A percentile compares a stretch with the other conserved stretches of the same genome.
Evolutionary conservation across 2,888 invertebrate species (phyloP).

Genomic region (Andrena minutula): DNA sequence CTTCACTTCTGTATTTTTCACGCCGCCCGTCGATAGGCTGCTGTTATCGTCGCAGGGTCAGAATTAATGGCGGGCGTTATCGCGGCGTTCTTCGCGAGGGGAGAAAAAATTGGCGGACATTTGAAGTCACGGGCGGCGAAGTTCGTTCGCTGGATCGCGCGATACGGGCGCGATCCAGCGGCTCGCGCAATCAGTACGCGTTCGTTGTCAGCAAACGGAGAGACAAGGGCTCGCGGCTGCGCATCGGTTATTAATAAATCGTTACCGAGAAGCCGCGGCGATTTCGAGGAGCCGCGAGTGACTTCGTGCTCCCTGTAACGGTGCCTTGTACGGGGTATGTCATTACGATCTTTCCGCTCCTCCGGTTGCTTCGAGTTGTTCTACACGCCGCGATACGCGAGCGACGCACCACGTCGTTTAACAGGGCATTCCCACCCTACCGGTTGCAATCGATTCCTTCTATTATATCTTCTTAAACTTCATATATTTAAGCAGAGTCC

Average conservation of each 20-base stretch:
- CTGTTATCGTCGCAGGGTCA: slow-evolving; percentile 28
- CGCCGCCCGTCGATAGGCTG: background rate
- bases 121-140: slow-evolving; percentile 38
- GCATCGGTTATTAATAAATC: slow-evolving; percentile 64
- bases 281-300: slow-evolving; percentile 27
- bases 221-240: slow-evolving; percentile 18
- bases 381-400: slow-evolving; percentile 43
- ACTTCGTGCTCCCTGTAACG: slow-evolving; percentile 19
- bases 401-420: too few relatives aligned
- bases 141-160: background rate
- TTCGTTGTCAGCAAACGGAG: slow-evolving; percentile 47
- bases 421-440: too few relatives aligned
- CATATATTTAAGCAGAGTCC: too few relatives aligned
- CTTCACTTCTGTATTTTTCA: background rate
- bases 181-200: slow-evolving; percentile 25
- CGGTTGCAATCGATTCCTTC: too few relatives aligned
- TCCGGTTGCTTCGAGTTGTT: slow-evolving; percentile 43
- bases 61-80: slow-evolving; percentile 24
- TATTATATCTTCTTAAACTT: too few relatives aligned
- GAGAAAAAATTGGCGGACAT: slow-evolving; percentile 37
- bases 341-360: slow-evolving; percentile 22
- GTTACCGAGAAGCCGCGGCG: slow-evolving; percentile 49
- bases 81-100: background rate
- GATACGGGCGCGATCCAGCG: background rate
- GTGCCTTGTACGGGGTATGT: slow-evolving; percentile 37